These are phyloP conservation scores for Drosophila sp. DNA, from an alignment of 1,140 invertebrate species.

Conservation along the genomic window DNA sequence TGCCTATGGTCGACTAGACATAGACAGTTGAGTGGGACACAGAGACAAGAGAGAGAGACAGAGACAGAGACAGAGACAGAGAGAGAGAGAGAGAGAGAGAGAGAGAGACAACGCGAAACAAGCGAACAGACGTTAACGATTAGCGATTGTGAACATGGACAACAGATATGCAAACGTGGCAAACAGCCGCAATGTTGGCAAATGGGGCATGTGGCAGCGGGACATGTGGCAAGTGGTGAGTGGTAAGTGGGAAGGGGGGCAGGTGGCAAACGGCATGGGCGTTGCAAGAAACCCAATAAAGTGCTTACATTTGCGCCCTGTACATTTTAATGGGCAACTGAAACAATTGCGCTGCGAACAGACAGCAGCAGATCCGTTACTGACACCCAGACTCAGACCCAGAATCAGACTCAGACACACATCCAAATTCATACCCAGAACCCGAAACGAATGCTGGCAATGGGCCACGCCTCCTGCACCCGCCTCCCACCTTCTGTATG, in stretches of 20 bases:
- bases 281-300: conserved; percentile 66
- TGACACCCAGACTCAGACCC: background rate
- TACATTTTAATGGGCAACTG: conserved; percentile 80
- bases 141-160: conserved; percentile 76
- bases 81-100: background rate
- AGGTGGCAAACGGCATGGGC: conserved; percentile 1
- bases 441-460: too few species aligned
- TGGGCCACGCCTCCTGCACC: conserved; percentile 34
- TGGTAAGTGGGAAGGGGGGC: too few species aligned
- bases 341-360: conserved; percentile 67
- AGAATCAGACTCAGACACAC: background rate
- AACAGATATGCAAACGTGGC: conserved; percentile 80
- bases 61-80: background rate
- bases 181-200: conserved; percentile 63
- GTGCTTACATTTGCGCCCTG: conserved; percentile 74
- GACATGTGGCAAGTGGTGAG: background rate
- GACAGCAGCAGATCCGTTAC: conserved; percentile 31
- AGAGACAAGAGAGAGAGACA: background rate
- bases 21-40: background rate
- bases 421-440: too few species aligned
- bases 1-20: background rate
- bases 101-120: conserved; percentile 9
- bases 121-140: conserved; percentile 53
- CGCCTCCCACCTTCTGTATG: too few species aligned
- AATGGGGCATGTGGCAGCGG: conserved; percentile 4